phyloP scores from a whole-genome alignment of 2,113 vertebrate genomes.

The Rhombomys opimus region DNA sequence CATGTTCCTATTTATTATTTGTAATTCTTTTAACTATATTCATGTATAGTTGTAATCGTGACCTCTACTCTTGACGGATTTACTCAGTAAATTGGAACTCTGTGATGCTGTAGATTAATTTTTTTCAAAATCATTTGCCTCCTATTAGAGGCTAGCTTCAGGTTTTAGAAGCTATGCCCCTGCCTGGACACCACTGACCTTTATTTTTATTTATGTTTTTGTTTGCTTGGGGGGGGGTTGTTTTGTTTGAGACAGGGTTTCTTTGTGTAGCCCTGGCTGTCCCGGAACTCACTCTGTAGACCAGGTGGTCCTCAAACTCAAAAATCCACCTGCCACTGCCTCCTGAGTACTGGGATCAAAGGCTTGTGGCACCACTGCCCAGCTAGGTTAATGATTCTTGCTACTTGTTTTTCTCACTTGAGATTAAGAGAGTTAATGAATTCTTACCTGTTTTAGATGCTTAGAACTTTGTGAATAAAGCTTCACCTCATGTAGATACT shows the following conservation, averaged over 20 bases:
- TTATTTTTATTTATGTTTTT: neutral
- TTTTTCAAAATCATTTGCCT: conserved; percentile 5
- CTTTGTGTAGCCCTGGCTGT: too few relatives aligned
- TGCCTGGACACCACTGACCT: neutral
- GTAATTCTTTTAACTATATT: neutral
- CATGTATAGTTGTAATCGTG: neutral
- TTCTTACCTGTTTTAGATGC: conserved; percentile 47
- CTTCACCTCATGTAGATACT: neutral
- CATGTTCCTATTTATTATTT: neutral
- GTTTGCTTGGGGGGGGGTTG: too few relatives aligned
- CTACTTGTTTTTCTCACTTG: conserved; percentile 48
- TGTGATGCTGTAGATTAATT: neutral
- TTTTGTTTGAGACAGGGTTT: too few relatives aligned
- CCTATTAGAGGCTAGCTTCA: neutral
- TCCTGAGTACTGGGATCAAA: too few relatives aligned
- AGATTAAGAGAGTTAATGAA: conserved; percentile 13
- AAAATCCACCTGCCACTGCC: too few relatives aligned
- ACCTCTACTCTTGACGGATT: neutral
- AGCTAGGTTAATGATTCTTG: neutral
- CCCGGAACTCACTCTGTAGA: too few relatives aligned
- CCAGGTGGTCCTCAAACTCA: too few relatives aligned
- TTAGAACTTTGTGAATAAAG: conserved; percentile 31
- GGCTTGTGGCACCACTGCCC: too few relatives aligned
- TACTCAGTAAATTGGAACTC: neutral
- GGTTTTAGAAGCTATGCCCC: neutral